Evolutionary conservation across 2,888 invertebrate species (phyloP).

Genomic region (Endotricha flammealis): DNA sequence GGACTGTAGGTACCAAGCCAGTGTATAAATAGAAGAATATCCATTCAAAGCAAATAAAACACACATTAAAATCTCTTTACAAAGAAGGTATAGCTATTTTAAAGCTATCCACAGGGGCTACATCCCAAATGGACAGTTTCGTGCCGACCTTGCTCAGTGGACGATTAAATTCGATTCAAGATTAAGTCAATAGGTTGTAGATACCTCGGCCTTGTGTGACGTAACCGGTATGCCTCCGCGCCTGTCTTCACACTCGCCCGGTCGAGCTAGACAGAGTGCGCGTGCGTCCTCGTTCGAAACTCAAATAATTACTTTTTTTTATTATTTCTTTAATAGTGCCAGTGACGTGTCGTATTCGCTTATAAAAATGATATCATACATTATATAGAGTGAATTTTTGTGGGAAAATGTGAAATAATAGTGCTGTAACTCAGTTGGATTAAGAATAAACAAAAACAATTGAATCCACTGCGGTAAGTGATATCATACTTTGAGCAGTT

Average conservation of each 20-base stretch:
- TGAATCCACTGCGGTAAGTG: neutral
- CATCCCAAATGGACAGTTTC: slow-evolving; percentile 26
- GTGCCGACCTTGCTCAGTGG: slow-evolving; percentile 43
- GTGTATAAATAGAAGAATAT: too few species aligned
- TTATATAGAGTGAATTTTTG: too few species aligned
- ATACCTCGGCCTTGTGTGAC: slow-evolving; percentile 53
- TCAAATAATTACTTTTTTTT: slow-evolving; percentile 5
- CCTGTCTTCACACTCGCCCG: slow-evolving; percentile 35
- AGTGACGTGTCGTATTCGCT: neutral
- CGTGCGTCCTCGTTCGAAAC: slow-evolving; percentile 3
- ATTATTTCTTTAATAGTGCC: neutral
- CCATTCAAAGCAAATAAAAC: too few species aligned
- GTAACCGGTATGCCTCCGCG: slow-evolving; percentile 50
- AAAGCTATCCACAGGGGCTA: too few species aligned
- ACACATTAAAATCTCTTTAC: too few species aligned
- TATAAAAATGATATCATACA: too few species aligned
- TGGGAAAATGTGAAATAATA: neutral
- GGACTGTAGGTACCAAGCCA: too few species aligned
- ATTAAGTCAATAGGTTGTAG: slow-evolving; percentile 45
- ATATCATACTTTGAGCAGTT: too few species aligned
- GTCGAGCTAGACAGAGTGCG: slow-evolving; percentile 8
- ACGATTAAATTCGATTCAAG: slow-evolving; percentile 49
- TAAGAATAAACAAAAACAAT: neutral
- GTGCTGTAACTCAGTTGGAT: neutral
- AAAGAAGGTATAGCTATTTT: too few species aligned